A percentile compares a stretch with the other conserved stretches of the same genome.
phyloP scores from a whole-genome alignment of 2,888 invertebrate species.

The Ormyrus thymus region DNA sequence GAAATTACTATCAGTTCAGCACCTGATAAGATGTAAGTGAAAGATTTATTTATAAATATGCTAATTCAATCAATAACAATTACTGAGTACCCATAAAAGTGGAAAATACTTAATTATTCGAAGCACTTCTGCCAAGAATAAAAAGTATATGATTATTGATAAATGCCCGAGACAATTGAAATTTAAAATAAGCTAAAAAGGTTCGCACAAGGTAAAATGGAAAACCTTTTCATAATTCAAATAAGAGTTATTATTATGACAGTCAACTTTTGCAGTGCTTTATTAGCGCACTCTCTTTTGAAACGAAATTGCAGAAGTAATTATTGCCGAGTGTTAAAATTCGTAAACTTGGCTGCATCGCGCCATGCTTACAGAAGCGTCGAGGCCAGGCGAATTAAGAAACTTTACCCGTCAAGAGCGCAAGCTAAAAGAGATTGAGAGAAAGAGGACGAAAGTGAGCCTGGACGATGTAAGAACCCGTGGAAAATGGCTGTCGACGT shows the following conservation, averaged over 20 bases:
- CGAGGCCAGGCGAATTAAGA: constrained; percentile 64
- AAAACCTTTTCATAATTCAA: constrained; percentile 23
- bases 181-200: not conserved
- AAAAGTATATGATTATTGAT: not conserved
- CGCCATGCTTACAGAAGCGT: constrained; percentile 32
- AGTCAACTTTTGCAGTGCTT: constrained; percentile 19
- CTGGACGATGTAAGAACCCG: constrained; percentile 57
- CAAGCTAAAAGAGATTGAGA: constrained; percentile 9
- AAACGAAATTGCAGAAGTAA: constrained; percentile 47
- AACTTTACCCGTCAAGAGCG: constrained; percentile 58
- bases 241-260: constrained; percentile 36
- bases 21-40: too few relatives aligned
- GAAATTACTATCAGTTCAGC: too few relatives aligned
- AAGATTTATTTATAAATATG: too few relatives aligned
- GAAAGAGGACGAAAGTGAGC: constrained; percentile 18
- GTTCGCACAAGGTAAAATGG: not conserved
- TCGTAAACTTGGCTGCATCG: constrained; percentile 55
- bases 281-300: constrained; percentile 33
- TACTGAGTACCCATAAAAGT: too few relatives aligned
- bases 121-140: not conserved
- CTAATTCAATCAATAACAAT: not conserved
- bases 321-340: constrained; percentile 51
- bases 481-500: constrained; percentile 62
- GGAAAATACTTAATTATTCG: not conserved
- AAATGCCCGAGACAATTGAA: too few relatives aligned